Evolutionary conservation across 2,888 invertebrate species (phyloP).

Genomic region (Zaprionus bogoriensis): DNA sequence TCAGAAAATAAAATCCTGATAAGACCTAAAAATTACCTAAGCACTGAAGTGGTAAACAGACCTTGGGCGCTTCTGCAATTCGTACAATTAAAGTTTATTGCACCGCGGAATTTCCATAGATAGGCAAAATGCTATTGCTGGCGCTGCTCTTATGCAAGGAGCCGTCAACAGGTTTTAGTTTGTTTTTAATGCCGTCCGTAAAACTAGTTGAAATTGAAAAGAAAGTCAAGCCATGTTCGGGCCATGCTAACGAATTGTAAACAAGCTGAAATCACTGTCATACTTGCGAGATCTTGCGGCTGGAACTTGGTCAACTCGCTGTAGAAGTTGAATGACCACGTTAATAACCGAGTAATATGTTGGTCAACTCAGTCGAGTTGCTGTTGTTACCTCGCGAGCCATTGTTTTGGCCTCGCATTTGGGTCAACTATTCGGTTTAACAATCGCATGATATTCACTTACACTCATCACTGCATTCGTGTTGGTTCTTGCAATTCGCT

Average conservation of each 20-base stretch:
- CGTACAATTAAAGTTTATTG: conserved; percentile 23
- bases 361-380: conserved; percentile 5
- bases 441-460: conserved; percentile 5
- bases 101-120: conserved; percentile 8
- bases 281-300: conserved; percentile 4
- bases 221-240: conserved; percentile 53
- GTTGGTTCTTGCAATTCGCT: neutral
- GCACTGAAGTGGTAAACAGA: too few relatives aligned
- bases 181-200: conserved; percentile 13
- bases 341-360: conserved; percentile 20
- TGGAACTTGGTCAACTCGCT: conserved; percentile 55
- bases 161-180: conserved; percentile 56
- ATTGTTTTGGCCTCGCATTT: conserved; percentile 27
- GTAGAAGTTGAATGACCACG: conserved; percentile 66
- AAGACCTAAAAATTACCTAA: too few relatives aligned
- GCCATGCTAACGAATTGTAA: conserved; percentile 47
- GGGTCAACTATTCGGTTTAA: conserved; percentile 13
- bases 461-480: neutral
- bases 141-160: conserved; percentile 40
- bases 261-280: conserved; percentile 39
- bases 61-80: neutral
- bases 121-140: conserved; percentile 33
- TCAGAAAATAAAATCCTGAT: too few relatives aligned
- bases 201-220: conserved; percentile 69
- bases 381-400: conserved; percentile 10